Evolutionary conservation across 2,888 invertebrate genomes (phyloP).

Genomic region (Drosophila monieri): DNA sequence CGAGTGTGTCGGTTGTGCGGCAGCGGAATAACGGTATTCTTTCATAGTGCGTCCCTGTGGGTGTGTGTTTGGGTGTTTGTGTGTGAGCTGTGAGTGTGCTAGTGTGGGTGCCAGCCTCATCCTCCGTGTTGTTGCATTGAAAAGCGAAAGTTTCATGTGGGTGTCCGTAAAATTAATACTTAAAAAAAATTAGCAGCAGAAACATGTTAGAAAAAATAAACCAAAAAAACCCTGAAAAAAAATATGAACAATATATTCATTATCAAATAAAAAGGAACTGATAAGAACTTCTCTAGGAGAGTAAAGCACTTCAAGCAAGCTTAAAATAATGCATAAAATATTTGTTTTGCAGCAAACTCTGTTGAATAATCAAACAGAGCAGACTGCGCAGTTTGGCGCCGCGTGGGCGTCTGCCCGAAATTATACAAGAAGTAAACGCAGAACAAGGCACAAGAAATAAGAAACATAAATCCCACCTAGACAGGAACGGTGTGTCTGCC

Average conservation of each 20-base stretch:
- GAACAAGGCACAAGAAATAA: slow-evolving; percentile 23
- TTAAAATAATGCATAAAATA: slow-evolving; percentile 2
- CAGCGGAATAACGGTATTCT: slow-evolving; percentile 29
- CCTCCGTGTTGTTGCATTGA: slow-evolving; percentile 27
- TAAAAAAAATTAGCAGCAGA: slow-evolving; percentile 35
- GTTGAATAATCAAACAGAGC: slow-evolving; percentile 62
- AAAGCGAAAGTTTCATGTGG: slow-evolving; percentile 55
- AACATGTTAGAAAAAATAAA: not conserved
- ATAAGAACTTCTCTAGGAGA: not conserved
- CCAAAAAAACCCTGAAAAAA: slow-evolving; percentile 15
- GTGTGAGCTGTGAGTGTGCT: slow-evolving; percentile 4
- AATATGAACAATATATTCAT: not conserved
- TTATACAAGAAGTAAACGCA: slow-evolving; percentile 42
- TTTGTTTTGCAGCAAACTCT: slow-evolving; percentile 33
- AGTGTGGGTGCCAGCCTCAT: slow-evolving; percentile 22
- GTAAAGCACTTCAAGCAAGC: not conserved
- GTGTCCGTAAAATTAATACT: slow-evolving; percentile 11
- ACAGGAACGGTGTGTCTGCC: slow-evolving; percentile 41
- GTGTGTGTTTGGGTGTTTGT: slow-evolving; percentile 32
- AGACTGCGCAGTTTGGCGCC: slow-evolving; percentile 60
- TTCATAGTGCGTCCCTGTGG: slow-evolving; percentile 6
- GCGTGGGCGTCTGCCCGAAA: slow-evolving; percentile 71
- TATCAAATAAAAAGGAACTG: not conserved
- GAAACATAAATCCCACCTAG: slow-evolving; percentile 48
- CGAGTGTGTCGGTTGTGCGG: slow-evolving; percentile 74